phyloP scores from a whole-genome alignment of 2,797 vertebrate species.

The Dromococcyx pavoninus region DNA sequence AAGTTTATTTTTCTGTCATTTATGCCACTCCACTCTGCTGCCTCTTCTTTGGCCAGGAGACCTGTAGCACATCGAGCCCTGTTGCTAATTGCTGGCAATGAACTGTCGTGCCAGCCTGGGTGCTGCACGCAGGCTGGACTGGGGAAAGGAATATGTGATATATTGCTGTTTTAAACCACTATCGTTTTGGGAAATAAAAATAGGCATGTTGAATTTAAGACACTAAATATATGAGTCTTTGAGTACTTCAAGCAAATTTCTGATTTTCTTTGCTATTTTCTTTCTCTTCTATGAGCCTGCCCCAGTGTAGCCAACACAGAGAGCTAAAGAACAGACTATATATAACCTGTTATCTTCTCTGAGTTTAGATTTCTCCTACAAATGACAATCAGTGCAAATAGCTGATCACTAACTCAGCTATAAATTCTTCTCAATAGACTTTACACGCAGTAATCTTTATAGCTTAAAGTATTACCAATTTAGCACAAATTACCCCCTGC shows the following conservation, averaged over 20 bases:
- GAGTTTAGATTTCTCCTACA: not conserved
- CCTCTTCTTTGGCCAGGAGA: fast-evolving
- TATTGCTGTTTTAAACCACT: not conserved
- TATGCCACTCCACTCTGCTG: not conserved
- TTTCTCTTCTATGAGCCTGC: not conserved
- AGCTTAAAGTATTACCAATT: not conserved
- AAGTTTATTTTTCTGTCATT: not conserved
- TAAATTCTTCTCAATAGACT: not conserved
- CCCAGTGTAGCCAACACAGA: not conserved
- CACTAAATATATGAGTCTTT: not conserved
- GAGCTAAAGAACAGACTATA: not conserved
- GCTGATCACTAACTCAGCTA: not conserved
- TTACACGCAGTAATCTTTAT: not conserved
- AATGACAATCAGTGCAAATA: not conserved
- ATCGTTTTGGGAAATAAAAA: not conserved
- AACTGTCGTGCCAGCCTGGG: fast-evolving
- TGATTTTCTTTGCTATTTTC: not conserved
- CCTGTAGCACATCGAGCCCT: not conserved
- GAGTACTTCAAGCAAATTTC: not conserved
- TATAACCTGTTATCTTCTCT: not conserved
- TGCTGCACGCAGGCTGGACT: not conserved
- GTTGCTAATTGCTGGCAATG: not conserved
- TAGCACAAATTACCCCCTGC: not conserved
- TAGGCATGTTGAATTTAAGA: not conserved
- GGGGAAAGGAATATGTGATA: no score